These are phyloP conservation scores for Drosophila sucinea DNA, from an alignment of 1,140 invertebrate genomes.

Conservation along the genomic window DNA sequence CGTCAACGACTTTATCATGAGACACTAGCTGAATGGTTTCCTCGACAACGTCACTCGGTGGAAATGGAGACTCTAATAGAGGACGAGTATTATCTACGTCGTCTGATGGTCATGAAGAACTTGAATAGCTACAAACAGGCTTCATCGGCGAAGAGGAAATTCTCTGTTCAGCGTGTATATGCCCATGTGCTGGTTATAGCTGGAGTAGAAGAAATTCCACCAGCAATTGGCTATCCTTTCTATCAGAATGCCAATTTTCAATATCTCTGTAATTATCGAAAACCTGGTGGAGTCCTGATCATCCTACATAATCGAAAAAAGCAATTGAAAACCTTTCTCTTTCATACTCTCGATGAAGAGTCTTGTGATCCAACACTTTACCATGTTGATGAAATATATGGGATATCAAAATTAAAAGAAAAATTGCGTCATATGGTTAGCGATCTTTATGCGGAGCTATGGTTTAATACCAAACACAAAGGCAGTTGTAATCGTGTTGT, in stretches of 20 bases:
- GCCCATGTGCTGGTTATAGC: constrained; percentile 44
- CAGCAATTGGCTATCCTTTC: constrained; percentile 6
- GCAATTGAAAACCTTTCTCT: constrained; percentile 21
- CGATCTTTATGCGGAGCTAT: constrained; percentile 8
- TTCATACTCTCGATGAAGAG: constrained; percentile 19
- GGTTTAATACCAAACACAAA: neutral
- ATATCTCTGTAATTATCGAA: constrained; percentile 54
- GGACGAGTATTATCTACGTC: constrained; percentile 33
- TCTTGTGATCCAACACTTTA: constrained; percentile 30
- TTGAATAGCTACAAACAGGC: constrained; percentile 20
- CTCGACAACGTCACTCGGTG: constrained; percentile 17
- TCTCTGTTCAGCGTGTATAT: neutral
- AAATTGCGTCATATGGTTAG: constrained; percentile 8
- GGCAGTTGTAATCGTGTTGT: neutral
- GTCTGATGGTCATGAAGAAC: constrained; percentile 26
- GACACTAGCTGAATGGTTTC: neutral
- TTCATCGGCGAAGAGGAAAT: neutral
- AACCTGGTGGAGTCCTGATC: constrained; percentile 37
- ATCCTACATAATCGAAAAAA: constrained; percentile 35
- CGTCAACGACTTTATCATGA: neutral
- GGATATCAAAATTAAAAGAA: constrained; percentile 22
- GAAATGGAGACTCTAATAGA: constrained; percentile 1
- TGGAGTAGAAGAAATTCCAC: constrained; percentile 9
- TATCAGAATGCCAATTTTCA: constrained; percentile 41
- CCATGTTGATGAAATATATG: constrained; percentile 47